Evolutionary conservation across 2,113 vertebrate genomes (phyloP).

Genomic region (Aplodontia rufa): DNA sequence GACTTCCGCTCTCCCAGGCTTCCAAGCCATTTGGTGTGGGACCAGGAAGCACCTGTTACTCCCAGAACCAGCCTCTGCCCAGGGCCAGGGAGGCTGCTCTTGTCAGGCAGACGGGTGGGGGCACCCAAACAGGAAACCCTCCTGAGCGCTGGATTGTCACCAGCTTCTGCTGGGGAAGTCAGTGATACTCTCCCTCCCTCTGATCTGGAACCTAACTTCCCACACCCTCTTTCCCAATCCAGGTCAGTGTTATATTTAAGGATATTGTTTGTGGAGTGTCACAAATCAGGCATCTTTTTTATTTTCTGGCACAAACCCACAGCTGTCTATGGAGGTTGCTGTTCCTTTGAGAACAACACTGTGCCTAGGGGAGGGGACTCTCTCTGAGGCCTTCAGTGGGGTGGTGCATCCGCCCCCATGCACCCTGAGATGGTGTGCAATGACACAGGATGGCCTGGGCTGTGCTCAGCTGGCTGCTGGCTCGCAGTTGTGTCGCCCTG

Average conservation of each 20-base stretch:
- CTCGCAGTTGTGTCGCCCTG: not conserved
- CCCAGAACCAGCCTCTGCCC: fast-evolving
- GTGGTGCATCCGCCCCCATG: fast-evolving
- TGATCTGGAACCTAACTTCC: fast-evolving
- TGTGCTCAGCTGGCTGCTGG: no score
- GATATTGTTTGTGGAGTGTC: not conserved
- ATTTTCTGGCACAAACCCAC: not conserved
- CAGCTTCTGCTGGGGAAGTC: not conserved
- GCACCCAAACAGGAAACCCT: fast-evolving
- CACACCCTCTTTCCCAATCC: not conserved
- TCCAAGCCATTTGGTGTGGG: not conserved
- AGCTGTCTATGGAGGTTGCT: not conserved
- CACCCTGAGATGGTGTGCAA: no score
- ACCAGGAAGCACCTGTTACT: fast-evolving
- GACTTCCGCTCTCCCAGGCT: no score
- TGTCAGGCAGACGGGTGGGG: fast-evolving
- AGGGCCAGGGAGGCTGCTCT: fast-evolving
- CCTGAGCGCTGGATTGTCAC: fast-evolving
- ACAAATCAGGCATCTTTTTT: not conserved
- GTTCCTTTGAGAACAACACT: not conserved
- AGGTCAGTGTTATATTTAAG: not conserved
- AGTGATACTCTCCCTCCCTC: fast-evolving
- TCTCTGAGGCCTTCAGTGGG: no score
- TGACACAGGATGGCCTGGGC: fast-evolving
- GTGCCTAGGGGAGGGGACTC: no score